phyloP scores from a whole-genome alignment of 2,888 invertebrate genomes.

The Tachina grossa region DNA sequence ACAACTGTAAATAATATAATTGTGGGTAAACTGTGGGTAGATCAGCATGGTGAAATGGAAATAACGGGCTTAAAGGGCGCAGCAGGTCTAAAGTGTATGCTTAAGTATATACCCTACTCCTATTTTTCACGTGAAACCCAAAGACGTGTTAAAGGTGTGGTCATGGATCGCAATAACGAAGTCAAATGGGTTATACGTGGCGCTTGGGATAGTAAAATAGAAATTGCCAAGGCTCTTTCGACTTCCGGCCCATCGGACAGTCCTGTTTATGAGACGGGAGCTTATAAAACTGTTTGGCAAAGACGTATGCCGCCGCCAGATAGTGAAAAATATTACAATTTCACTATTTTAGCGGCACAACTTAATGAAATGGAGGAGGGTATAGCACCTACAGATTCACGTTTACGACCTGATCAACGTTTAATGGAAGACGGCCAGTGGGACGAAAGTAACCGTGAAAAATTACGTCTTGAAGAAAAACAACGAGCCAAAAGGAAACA shows the following conservation, averaged over 20 bases:
- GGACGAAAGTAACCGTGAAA: conserved; percentile 95
- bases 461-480: conserved; percentile 95
- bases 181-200: conserved; percentile 91
- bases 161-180: conserved; percentile 88
- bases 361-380: conserved; percentile 96
- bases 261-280: conserved; percentile 96
- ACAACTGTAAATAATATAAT: conserved; percentile 99
- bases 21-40: conserved; percentile 99
- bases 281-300: conserved; percentile 93
- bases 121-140: conserved; percentile 99
- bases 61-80: conserved; percentile 93
- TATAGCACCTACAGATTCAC: conserved; percentile 97
- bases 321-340: conserved; percentile 93
- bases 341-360: conserved; percentile 97
- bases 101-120: conserved; percentile 98
- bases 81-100: conserved; percentile 95
- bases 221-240: conserved; percentile 94
- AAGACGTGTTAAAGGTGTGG: conserved; percentile 92
- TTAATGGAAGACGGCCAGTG: conserved; percentile 97
- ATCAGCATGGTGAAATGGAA: conserved; percentile 99
- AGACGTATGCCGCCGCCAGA: conserved; percentile 88
- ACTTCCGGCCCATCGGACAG: conserved; percentile 88
- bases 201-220: conserved; percentile 98
- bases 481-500: conserved; percentile 91
- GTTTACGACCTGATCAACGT: conserved; percentile 97